Evolutionary conservation across 2,888 invertebrate genomes (phyloP).

Genomic region (Apodemia mormo): DNA sequence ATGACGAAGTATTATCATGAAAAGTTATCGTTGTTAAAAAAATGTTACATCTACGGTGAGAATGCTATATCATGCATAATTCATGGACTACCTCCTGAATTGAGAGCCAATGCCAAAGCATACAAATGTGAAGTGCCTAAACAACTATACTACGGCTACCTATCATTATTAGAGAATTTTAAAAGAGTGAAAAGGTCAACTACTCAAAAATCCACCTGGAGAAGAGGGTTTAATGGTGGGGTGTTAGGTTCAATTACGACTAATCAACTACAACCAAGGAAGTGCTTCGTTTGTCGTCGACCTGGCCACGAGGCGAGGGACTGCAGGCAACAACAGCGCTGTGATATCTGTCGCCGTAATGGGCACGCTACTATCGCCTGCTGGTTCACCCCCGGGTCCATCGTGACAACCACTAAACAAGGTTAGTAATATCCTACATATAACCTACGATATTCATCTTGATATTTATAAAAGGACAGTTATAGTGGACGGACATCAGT

Average conservation of each 20-base stretch:
- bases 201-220: slow-evolving; percentile 27
- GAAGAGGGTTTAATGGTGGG: slow-evolving; percentile 15
- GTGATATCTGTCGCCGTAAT: slow-evolving; percentile 30
- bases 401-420: too few species aligned
- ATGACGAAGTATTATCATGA: too few species aligned
- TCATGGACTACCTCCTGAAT: slow-evolving; percentile 34
- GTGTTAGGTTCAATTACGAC: not conserved
- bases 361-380: slow-evolving; percentile 33
- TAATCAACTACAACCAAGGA: slow-evolving; percentile 20
- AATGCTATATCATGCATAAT: slow-evolving; percentile 38
- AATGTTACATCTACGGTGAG: slow-evolving; percentile 35
- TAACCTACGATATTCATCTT: too few species aligned
- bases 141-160: slow-evolving; percentile 37
- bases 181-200: slow-evolving; percentile 25
- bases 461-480: too few species aligned
- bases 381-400: too few species aligned
- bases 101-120: slow-evolving; percentile 40
- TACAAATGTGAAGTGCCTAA: slow-evolving; percentile 37
- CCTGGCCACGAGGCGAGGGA: slow-evolving; percentile 33
- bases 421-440: too few species aligned
- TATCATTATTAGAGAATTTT: slow-evolving; percentile 38
- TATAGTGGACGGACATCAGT: too few species aligned
- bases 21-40: too few species aligned
- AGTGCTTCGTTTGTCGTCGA: slow-evolving; percentile 33
- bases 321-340: slow-evolving; percentile 30